phyloP scores from a whole-genome alignment of 1,140 invertebrate genomes.

The Araneus ventricosus region DNA sequence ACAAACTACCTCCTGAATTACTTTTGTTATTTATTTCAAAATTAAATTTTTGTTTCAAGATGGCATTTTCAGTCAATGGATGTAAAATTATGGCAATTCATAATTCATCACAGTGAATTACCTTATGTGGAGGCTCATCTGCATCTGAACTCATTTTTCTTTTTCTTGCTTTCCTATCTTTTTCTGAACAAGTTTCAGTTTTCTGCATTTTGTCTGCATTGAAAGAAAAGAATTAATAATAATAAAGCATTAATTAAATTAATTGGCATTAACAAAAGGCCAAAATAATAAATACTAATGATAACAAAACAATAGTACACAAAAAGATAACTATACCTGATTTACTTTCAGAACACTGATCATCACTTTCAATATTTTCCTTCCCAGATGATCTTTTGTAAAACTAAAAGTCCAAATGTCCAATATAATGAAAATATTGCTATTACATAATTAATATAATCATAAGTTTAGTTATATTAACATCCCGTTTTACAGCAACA shows the following conservation, averaged over 20 bases:
- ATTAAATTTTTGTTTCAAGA: too few relatives aligned
- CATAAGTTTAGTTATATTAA: too few relatives aligned
- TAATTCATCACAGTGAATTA: not conserved
- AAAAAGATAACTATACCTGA: not conserved
- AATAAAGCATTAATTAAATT: too few relatives aligned
- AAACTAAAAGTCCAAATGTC: not conserved
- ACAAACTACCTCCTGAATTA: too few relatives aligned
- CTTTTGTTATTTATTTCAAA: too few relatives aligned
- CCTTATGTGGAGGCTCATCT: not conserved
- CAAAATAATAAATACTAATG: not conserved
- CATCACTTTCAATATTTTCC: not conserved
- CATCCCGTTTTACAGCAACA: too few relatives aligned
- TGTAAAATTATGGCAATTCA: too few relatives aligned
- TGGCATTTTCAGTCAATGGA: too few relatives aligned
- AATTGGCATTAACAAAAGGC: not conserved
- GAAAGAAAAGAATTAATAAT: not conserved
- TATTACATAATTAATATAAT: too few relatives aligned
- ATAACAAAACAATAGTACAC: not conserved
- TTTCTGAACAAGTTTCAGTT: conserved; percentile 77
- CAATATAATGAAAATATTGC: not conserved
- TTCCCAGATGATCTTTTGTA: not conserved
- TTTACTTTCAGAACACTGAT: not conserved
- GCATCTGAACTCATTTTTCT: not conserved
- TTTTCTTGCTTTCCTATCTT: not conserved
- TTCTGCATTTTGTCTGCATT: not conserved